Conservation (phyloP, 2,797 vertebrate genomes). For the Manis pentadactyla region DNA sequence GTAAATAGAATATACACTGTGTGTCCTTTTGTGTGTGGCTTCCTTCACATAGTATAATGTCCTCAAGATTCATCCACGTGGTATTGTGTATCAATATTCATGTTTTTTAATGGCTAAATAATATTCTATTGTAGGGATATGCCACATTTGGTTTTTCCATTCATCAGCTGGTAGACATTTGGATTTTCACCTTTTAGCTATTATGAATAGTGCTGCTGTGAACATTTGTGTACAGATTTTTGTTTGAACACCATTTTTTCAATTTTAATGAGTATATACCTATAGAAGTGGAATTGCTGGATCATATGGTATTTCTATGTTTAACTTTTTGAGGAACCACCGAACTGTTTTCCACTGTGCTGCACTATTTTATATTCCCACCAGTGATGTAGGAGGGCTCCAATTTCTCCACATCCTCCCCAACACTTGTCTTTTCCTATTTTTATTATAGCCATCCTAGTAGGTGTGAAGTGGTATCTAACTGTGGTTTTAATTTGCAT, state of each 20-base stretch:
- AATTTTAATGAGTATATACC: background rate
- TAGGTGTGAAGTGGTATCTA: background rate
- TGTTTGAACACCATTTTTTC: background rate
- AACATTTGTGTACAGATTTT: background rate
- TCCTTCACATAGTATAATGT: background rate
- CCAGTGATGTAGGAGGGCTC: background rate
- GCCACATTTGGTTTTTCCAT: background rate
- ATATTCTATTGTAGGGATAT: background rate
- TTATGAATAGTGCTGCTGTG: background rate
- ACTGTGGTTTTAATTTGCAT: background rate
- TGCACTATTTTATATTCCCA: background rate
- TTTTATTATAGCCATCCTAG: background rate
- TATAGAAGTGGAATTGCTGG: background rate
- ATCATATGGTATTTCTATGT: background rate
- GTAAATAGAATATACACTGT: background rate
- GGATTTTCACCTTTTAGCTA: background rate
- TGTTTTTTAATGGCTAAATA: background rate
- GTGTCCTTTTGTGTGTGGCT: background rate
- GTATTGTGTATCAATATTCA: background rate
- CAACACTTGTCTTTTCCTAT: background rate
- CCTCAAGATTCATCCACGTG: background rate
- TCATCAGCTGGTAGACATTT: background rate
- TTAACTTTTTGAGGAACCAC: background rate
- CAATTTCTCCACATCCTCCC: background rate
- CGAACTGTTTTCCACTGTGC: background rate